Evolutionary conservation across 2,888 invertebrate species (phyloP), one percentile per base, ranked within the genome.

Genomic region (Drosophila paracracens): DNA sequence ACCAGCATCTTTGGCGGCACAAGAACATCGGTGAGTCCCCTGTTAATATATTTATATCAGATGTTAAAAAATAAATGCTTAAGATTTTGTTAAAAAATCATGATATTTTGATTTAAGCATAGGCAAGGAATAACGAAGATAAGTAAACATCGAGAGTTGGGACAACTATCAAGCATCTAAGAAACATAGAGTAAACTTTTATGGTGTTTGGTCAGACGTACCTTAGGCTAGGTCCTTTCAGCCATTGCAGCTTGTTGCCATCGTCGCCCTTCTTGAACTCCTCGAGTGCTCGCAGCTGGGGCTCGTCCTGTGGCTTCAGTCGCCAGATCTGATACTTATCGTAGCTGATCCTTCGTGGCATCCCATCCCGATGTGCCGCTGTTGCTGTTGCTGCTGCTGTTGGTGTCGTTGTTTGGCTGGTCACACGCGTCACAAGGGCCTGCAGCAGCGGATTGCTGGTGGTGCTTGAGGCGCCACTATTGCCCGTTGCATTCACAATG

Each of bases 11-110:
- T 95, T 2, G 96, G 96, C 0, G 97, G 95, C 16, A 97, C 95
- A 57, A 97, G 94, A 6, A 97, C 93, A 89, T 97, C 97, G 0
- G 95, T 95, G 7, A 95, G 94, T 7, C 94, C 93, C 70, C 93
- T 93, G 67, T 36, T n/a, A 5, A 13, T 21, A 21, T 21, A 38
- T 38, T 38, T 4, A n/a, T 4, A 40, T 4, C 8, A 40, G 10
- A n/a, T 38, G 1, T 38, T 18, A 3, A 8, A 38, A 38, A 18
- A 18, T 38, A 8, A 4, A 10, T 38, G 18, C 4, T 38, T 18
- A 0, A 38, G 8, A 18, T 18, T 8, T 38, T 18, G 8, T 18
- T 38, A 0, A 18, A 8, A 18, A 38, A 18, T 18, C 4, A 2
- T 18, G 18, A 18, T 38, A 8, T 10, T 38, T 38, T 18, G 8